phyloP scores from a whole-genome alignment of 92 coral and sea anemone genomes.

The Paragorgia papillata region DNA sequence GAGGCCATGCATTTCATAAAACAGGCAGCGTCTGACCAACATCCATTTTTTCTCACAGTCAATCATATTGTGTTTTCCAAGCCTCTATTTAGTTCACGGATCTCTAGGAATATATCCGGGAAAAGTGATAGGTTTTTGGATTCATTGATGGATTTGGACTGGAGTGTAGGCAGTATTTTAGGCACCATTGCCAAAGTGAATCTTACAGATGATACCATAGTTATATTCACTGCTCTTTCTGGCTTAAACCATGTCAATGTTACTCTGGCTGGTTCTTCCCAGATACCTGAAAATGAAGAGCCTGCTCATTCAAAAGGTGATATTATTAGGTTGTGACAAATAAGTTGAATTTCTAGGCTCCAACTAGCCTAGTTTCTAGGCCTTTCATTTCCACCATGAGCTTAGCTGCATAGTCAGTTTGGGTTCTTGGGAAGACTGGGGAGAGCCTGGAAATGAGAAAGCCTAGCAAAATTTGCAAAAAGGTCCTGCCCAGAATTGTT shows the following conservation, averaged over 20 bases:
- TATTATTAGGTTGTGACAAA: not conserved
- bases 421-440: no score
- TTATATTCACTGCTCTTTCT: slow-evolving; percentile 75
- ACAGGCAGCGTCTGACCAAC: slow-evolving; percentile 32
- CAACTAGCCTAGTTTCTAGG: no score
- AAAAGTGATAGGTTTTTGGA: slow-evolving; percentile 46
- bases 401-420: no score
- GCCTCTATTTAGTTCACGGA: slow-evolving; percentile 67
- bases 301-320: not conserved
- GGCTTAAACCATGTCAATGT: slow-evolving; percentile 47
- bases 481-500: no score
- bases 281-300: not conserved
- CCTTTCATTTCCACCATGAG: no score
- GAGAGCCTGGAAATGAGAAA: no score
- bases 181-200: slow-evolving; percentile 43
- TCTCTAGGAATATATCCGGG: slow-evolving; percentile 54
- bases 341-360: no score
- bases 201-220: slow-evolving; percentile 62
- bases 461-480: no score
- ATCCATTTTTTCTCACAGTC: slow-evolving; percentile 75
- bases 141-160: slow-evolving; percentile 77
- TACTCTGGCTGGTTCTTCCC: not conserved
- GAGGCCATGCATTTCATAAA: slow-evolving; percentile 74
- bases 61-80: slow-evolving; percentile 72
- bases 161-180: slow-evolving; percentile 90